phyloP scores from a whole-genome alignment of 53 echinoderm and acorn worm genomes.

The Patiria pectinifera region DNA sequence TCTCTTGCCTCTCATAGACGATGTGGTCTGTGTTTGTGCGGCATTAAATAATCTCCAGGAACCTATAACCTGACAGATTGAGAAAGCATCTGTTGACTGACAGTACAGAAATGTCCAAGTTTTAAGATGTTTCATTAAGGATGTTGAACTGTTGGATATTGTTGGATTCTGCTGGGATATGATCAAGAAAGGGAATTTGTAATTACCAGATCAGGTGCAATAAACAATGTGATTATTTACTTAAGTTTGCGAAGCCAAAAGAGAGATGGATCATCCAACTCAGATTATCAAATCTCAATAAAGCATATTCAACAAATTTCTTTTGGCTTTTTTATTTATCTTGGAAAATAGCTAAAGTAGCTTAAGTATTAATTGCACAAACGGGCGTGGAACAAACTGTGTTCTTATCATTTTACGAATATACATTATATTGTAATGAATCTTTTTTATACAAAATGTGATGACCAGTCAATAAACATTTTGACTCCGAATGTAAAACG shows the following conservation, averaged over 20 bases:
- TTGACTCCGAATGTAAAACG: too few species aligned
- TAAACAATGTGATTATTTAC: neutral
- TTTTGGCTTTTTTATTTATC: too few species aligned
- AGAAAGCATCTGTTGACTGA: neutral
- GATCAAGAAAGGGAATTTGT: neutral
- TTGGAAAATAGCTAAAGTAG: too few species aligned
- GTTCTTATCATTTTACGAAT: too few species aligned
- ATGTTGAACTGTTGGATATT: neutral
- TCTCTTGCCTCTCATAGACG: slow-evolving; percentile 6
- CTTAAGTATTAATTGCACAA: too few species aligned
- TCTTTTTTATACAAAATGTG: too few species aligned
- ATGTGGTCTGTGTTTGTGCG: slow-evolving; percentile 45
- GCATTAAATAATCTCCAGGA: slow-evolving; percentile 51
- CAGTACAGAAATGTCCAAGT: neutral
- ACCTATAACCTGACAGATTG: neutral
- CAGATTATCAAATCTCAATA: too few species aligned
- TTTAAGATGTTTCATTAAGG: neutral
- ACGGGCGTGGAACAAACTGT: too few species aligned
- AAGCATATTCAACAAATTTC: too few species aligned
- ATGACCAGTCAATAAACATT: too few species aligned
- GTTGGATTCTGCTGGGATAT: neutral
- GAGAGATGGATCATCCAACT: neutral
- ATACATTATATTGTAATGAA: too few species aligned
- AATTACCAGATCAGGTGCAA: neutral
- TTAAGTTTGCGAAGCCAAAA: neutral